Evolutionary conservation across 1,140 invertebrate genomes (phyloP), one percentile per base, ranked within the genome.

Genomic region (Saxidomus purpurata): DNA sequence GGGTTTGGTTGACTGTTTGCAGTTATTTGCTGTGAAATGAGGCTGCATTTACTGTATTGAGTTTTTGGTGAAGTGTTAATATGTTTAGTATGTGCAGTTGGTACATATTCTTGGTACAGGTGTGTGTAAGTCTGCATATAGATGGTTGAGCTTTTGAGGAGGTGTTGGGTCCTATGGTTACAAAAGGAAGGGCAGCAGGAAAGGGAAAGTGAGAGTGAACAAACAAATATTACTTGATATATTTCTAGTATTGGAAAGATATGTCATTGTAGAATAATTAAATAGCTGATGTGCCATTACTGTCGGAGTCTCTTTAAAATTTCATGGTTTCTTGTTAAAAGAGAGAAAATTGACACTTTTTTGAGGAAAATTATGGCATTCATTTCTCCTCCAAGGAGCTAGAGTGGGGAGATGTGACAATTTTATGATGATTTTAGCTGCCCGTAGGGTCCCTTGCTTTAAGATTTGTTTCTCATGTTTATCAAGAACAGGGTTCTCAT

Each of bases 401-500:
- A 59, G 15, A 38, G 80, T 47, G 52, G 34, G 80, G 38, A n/a
- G 22, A 59, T 43, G 49, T 74, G 83, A 86, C 67, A 76, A 74
- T 74, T 85, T 74, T 47, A 86, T 86, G 85, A 61, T 36, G 52
- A 63, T 87, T 87, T 87, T 87, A 87, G 71, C 43, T 77, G 38
- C 47, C 69, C 71, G 17, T 43, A 22, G 71, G n/a, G 74, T 61
- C 52, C 38, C 2, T 31, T 59, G 76, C 31, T 55, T 71, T 31
- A 77, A 79, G 85, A 87, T 87, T 87, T 77, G 85, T 77, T 87
- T 79, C 74, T 87, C 71, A 36, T 87, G 69, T 87, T 79, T 87
- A 87, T 28, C 8, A 34, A 87, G 85, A 79, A 63, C 19, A 47
- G 28, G n/a, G 28, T 0, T 79, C 76, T n/a, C 85, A 2, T 4